A percentile compares a stretch with the other conserved stretches of the same genome.
These are phyloP conservation scores for Danaus melanippus DNA, from an alignment of 1,140 invertebrate genomes.

Conservation along the genomic window DNA sequence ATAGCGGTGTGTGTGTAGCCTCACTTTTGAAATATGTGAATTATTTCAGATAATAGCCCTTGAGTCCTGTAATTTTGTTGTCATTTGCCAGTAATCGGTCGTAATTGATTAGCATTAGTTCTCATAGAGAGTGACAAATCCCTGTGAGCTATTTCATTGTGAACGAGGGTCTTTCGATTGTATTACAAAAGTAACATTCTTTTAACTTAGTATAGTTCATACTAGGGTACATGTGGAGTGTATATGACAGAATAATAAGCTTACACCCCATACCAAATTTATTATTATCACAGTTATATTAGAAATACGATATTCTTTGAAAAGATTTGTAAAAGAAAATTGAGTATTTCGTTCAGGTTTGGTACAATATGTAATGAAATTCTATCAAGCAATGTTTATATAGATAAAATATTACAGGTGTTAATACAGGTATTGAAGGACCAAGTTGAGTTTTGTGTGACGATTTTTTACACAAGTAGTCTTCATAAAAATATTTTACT, in stretches of 20 bases:
- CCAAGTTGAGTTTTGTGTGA: too few species aligned
- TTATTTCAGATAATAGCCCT: too few species aligned
- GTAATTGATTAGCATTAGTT: constrained; percentile 28
- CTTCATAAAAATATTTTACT: background rate
- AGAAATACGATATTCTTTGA: constrained; percentile 12
- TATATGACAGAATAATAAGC: constrained; percentile 65
- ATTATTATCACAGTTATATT: constrained; percentile 38
- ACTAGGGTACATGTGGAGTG: constrained; percentile 40
- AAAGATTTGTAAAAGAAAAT: too few species aligned
- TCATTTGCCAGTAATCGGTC: constrained; percentile 23
- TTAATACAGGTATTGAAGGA: too few species aligned
- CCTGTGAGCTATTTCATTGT: constrained; percentile 38
- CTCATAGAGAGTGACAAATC: constrained; percentile 23
- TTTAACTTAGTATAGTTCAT: constrained; percentile 2
- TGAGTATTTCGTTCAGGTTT: too few species aligned
- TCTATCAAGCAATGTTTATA: too few species aligned
- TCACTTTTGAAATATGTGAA: too few species aligned
- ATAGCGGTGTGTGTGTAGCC: too few species aligned
- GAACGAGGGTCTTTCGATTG: constrained; percentile 14
- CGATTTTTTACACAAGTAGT: too few species aligned
- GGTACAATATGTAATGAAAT: too few species aligned
- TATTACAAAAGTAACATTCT: constrained; percentile 1
- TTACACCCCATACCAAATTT: constrained; percentile 49
- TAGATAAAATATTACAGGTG: too few species aligned
- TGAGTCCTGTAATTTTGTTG: constrained; percentile 29